Conservation (phyloP, 2,797 vertebrate species). For the Eleutherodactylus coqui region DNA sequence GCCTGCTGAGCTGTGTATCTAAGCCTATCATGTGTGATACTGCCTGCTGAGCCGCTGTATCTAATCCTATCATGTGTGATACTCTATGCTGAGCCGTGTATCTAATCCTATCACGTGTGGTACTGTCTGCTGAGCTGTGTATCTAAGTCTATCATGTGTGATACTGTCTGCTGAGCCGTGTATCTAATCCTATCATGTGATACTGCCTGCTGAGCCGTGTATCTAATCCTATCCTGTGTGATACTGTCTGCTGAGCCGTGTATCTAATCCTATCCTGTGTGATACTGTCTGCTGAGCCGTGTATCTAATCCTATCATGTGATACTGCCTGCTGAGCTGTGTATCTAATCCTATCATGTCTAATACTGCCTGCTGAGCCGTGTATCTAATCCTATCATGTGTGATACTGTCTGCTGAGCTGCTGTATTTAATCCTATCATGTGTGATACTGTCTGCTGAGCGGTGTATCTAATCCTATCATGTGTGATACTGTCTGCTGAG, state of each 20-base stretch:
- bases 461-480: neutral
- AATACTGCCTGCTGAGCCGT: neutral
- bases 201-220: neutral
- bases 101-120: neutral
- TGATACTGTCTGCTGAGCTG: neutral
- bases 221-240: neutral
- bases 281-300: neutral
- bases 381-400: neutral
- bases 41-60: neutral
- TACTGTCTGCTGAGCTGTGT: neutral
- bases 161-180: neutral
- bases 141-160: neutral
- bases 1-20: neutral
- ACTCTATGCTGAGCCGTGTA: neutral
- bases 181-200: neutral
- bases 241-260: neutral
- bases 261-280: neutral
- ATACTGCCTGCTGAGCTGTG: neutral
- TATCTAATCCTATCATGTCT: neutral
- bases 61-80: neutral
- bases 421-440: neutral
- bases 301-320: constrained; percentile 2
- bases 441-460: constrained; percentile 6
- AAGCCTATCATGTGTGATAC: neutral
- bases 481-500: neutral